Percentiles rank a stretch among this genome's conserved stretches.
These are phyloP conservation scores for Nyctibius grandis DNA, from an alignment of 2,797 vertebrate species.

Conservation along the genomic window DNA sequence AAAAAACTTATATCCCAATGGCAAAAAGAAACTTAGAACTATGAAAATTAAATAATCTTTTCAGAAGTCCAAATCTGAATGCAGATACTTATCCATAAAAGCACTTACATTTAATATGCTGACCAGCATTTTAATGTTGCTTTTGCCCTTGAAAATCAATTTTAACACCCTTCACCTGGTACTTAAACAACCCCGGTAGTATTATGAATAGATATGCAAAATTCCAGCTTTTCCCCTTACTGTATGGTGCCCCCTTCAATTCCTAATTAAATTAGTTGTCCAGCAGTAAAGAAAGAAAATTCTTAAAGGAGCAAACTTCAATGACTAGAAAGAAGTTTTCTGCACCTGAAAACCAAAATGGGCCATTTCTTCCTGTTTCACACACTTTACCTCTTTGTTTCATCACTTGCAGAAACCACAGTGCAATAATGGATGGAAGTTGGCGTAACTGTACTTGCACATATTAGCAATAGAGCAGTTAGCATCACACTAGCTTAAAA, in stretches of 20 bases:
- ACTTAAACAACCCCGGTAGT: not conserved
- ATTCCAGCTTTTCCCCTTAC: not conserved
- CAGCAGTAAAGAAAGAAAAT: not conserved
- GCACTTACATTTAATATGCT: not conserved
- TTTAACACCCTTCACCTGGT: not conserved
- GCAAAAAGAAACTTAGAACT: not conserved
- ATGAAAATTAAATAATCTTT: not conserved
- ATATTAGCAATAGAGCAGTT: not conserved
- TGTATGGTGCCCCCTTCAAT: not conserved
- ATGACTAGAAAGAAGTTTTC: not conserved
- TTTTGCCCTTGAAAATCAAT: not conserved
- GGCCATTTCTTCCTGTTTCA: not conserved
- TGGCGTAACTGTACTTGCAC: not conserved
- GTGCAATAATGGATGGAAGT: not conserved
- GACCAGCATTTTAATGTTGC: not conserved
- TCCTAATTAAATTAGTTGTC: not conserved
- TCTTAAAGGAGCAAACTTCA: not conserved
- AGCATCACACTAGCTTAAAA: not conserved
- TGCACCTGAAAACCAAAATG: not conserved
- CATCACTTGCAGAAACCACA: not conserved
- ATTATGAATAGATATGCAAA: not conserved
- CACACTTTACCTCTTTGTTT: not conserved
- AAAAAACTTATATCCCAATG: fast-evolving
- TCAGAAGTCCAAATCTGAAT: not conserved
- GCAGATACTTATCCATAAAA: not conserved